Evolutionary conservation across 2,113 vertebrate species (phyloP).

Genomic region (Plecotus auritus): DNA sequence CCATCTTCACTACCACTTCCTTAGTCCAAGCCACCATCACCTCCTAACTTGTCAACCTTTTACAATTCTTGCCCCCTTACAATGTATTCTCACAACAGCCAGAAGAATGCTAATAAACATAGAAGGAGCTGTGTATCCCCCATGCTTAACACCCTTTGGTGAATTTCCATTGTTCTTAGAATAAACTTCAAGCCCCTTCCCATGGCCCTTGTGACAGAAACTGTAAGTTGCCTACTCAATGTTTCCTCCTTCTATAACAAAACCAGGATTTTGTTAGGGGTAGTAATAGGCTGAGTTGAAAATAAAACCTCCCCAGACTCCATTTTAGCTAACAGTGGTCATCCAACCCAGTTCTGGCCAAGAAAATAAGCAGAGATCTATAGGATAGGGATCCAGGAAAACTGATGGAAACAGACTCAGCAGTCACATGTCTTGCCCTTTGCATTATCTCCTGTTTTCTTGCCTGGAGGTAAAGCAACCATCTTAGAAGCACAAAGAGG

Average conservation of each 20-base stretch:
- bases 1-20: neutral
- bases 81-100: neutral
- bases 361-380: neutral
- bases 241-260: neutral
- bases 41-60: neutral
- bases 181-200: constrained; percentile 11
- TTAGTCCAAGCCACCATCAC: neutral
- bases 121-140: neutral
- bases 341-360: neutral
- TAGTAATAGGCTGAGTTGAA: neutral
- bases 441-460: neutral
- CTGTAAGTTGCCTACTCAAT: neutral
- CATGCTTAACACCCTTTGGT: neutral
- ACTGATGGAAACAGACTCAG: neutral
- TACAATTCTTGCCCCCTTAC: neutral
- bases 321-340: neutral
- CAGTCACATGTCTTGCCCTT: neutral
- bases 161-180: constrained; percentile 5
- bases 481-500: neutral
- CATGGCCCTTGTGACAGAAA: neutral
- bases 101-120: neutral
- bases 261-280: neutral
- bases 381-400: neutral
- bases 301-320: neutral
- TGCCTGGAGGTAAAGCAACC: neutral